Conservation (phyloP, 2,888 invertebrate genomes). For the Deroplatys truncata region DNA sequence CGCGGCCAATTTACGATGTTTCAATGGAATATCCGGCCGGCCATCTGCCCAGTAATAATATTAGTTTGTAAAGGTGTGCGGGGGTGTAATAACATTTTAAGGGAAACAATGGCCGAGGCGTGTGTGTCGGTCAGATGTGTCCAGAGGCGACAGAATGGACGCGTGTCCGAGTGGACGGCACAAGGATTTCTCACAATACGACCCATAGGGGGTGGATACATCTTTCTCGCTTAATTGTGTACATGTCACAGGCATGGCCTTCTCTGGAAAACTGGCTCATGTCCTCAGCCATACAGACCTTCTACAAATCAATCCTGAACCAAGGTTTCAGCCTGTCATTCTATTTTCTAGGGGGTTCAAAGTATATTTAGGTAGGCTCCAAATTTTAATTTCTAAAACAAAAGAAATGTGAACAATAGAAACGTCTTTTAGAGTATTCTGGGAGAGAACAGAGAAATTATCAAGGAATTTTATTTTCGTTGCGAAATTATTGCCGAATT, state of each 20-base stretch:
- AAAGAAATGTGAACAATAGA: no score
- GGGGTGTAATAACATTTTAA: neutral
- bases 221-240: neutral
- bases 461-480: no score
- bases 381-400: no score
- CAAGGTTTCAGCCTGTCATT: no score
- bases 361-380: no score
- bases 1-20: neutral
- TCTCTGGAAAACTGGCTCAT: neutral
- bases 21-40: neutral
- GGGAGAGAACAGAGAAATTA: no score
- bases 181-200: neutral
- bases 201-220: neutral
- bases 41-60: neutral
- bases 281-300: neutral
- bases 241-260: neutral
- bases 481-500: no score
- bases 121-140: neutral
- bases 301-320: no score
- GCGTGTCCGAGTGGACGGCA: neutral
- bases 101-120: neutral
- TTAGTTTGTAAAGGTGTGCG: neutral
- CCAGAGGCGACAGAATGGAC: neutral
- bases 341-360: no score
- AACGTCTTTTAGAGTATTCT: no score